Conservation (phyloP, 2,888 invertebrate genomes). For the Ramazzottius varieornatus region DNA sequence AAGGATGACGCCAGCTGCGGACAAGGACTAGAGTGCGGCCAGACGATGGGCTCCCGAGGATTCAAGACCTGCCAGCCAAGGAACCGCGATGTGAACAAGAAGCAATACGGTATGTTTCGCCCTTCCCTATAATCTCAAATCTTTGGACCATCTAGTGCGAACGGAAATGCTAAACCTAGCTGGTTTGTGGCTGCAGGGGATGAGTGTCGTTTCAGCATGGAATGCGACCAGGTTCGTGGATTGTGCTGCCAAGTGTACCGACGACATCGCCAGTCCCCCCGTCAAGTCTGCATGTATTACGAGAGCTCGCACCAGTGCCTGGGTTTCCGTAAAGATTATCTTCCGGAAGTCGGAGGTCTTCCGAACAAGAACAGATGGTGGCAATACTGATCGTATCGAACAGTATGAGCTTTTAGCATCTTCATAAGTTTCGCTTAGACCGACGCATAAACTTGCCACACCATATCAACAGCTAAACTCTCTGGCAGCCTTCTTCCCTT, state of each 20-base stretch:
- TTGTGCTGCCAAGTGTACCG: conserved; percentile 63
- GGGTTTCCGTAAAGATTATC: background rate
- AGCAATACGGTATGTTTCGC: background rate
- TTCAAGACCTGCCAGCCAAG: background rate
- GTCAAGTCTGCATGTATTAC: conserved; percentile 74
- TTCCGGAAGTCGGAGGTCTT: background rate
- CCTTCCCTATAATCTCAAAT: no score
- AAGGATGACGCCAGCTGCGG: background rate
- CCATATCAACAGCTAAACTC: no score
- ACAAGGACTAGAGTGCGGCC: background rate
- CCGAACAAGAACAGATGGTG: conserved; percentile 2
- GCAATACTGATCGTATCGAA: background rate
- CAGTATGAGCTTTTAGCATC: no score
- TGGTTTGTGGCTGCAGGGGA: no score
- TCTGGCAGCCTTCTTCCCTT: no score
- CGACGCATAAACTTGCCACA: no score
- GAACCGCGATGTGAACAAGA: background rate
- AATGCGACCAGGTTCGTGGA: conserved; percentile 57
- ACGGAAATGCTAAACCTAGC: no score
- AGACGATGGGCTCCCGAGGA: background rate
- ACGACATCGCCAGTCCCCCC: conserved; percentile 52
- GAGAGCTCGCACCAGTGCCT: conserved; percentile 41
- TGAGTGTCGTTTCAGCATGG: conserved; percentile 49
- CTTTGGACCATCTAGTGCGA: no score
- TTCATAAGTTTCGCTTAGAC: no score